Conservation (phyloP, 2,888 invertebrate species). For the Nephrotoma appendiculata region DNA sequence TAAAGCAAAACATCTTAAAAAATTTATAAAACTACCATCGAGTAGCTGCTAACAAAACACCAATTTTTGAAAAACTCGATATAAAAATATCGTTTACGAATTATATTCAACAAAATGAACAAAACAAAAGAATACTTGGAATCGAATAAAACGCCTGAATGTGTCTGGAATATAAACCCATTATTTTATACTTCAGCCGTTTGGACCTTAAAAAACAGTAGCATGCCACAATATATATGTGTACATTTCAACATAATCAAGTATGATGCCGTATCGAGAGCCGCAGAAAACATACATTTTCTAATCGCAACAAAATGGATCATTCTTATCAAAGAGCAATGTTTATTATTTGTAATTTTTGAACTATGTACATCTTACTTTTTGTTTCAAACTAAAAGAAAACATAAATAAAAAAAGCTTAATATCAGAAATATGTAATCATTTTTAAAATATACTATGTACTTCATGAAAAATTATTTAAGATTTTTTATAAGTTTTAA, state of each 20-base stretch:
- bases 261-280: not conserved
- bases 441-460: not conserved
- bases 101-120: not conserved
- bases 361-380: not conserved
- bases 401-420: not conserved
- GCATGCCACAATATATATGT: not conserved
- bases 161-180: not conserved
- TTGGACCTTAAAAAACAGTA: not conserved
- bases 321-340: not conserved
- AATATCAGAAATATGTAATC: not conserved
- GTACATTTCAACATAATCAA: not conserved
- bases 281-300: not conserved
- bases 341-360: not conserved
- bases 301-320: not conserved
- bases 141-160: not conserved
- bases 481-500: too few species aligned
- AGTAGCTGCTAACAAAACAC: not conserved
- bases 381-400: not conserved
- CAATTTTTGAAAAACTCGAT: not conserved
- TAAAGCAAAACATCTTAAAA: not conserved
- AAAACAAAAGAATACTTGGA: not conserved
- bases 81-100: not conserved
- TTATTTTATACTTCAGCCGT: not conserved
- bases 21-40: not conserved
- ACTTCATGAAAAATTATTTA: not conserved